Conservation (phyloP, 2,113 vertebrate genomes). For the Colistium nudipinnis region DNA sequence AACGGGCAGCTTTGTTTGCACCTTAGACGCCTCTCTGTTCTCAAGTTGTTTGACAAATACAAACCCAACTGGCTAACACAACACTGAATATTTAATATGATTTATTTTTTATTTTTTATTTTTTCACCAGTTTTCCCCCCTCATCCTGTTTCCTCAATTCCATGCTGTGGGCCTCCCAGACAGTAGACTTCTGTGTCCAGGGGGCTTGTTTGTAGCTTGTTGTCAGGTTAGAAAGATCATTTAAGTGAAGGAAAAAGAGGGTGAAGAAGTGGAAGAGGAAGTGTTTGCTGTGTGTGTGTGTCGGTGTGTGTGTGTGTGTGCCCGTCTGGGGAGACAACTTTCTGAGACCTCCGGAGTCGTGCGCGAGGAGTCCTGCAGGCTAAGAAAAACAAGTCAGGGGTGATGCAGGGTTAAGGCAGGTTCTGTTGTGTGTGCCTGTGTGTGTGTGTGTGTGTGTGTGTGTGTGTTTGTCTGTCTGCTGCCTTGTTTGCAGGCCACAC, state of each 20-base stretch:
- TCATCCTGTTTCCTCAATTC: background rate
- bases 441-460: conserved; percentile 25
- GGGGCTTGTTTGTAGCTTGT: conserved; percentile 20
- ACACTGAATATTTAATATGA: background rate
- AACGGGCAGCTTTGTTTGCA: background rate
- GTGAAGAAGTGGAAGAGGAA: background rate
- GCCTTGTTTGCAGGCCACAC: conserved; percentile 31
- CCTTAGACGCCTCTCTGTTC: background rate
- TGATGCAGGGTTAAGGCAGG: conserved; percentile 30
- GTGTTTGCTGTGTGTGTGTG: conserved; percentile 2
- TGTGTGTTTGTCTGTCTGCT: conserved; percentile 8
- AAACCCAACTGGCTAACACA: background rate
- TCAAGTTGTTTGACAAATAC: background rate
- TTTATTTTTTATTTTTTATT: background rate
- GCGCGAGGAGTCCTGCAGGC: conserved; percentile 26
- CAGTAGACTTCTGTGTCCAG: background rate
- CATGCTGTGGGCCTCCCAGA: background rate
- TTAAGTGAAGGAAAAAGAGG: conserved; percentile 11
- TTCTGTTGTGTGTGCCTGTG: conserved; percentile 25
- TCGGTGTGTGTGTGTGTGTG: conserved; percentile 11
- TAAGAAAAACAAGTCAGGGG: conserved; percentile 35
- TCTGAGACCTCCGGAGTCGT: conserved; percentile 27
- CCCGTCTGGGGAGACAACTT: conserved; percentile 31
- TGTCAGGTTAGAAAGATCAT: conserved; percentile 10
- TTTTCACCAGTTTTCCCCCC: background rate